Percentiles rank a stretch among this genome's conserved stretches.
Conservation (phyloP, 2,113 vertebrate species). For the Apeltes quadracus region DNA sequence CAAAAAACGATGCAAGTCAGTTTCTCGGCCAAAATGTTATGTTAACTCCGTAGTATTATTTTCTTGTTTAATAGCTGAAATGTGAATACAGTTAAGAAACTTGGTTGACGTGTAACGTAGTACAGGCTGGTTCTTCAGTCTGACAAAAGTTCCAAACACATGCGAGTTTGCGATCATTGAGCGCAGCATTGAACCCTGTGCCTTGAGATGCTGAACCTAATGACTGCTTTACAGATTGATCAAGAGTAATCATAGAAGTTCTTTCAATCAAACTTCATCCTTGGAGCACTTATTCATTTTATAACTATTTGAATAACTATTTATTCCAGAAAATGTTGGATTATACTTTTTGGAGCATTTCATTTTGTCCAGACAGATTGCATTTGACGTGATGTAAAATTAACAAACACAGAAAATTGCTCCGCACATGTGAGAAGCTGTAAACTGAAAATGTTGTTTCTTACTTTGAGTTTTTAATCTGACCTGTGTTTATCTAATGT, state of each 20-base stretch:
- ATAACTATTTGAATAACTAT: neutral
- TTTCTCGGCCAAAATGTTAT: neutral
- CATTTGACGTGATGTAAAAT: too few species aligned
- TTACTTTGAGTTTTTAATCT: too few species aligned
- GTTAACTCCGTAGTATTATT: too few species aligned
- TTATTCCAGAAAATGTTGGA: neutral
- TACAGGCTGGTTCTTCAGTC: neutral
- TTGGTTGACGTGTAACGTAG: neutral
- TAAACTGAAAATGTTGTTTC: too few species aligned
- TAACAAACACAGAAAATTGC: too few species aligned
- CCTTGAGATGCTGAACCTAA: neutral
- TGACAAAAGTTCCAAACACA: neutral
- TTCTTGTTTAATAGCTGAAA: neutral
- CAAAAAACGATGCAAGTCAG: too few species aligned
- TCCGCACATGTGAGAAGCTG: too few species aligned
- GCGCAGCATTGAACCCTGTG: neutral
- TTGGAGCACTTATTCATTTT: too few species aligned
- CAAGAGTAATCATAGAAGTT: neutral
- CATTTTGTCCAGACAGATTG: too few species aligned
- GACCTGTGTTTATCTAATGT: too few species aligned
- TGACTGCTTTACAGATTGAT: neutral
- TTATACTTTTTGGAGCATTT: neutral
- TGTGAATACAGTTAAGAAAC: neutral
- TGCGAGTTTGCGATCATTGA: too few species aligned
- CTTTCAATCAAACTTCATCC: too few species aligned